Evolutionary conservation across 2,888 invertebrate species (phyloP), one percentile per base, ranked within the genome.

Genomic region (Euplexia lucipara): DNA sequence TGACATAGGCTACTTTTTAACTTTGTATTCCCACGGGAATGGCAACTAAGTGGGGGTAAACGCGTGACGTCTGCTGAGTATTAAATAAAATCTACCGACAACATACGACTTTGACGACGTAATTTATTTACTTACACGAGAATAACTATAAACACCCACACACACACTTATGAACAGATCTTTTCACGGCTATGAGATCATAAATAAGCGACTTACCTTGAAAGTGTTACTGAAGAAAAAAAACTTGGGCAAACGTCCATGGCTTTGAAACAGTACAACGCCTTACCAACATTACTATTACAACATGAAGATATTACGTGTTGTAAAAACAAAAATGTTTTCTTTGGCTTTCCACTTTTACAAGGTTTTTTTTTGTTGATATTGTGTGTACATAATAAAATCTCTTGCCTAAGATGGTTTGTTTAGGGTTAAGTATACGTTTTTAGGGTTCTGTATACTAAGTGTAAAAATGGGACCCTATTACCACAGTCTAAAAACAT

Each of bases 111-210:
- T n/a, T 26, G 26, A n/a, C 2, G 22, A 39, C 45, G 34, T 69
- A 58, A 58, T 12, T 14, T 30, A 58, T 12, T 14, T 30, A 35
- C 12, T n/a, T 18, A 16, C 2, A n/a, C 42, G 32, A 45, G 34
- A 53, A 70, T 42, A 59, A 37, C 18, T n/a, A 52, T 16, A 45
- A n/a, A 32, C 34, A 68, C 59, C 16, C 35, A 61, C 61, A 41
- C 62, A 51, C 22, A 35, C 8, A 20, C 52, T 3, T 5, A 26
- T 5, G 5, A 12, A 18, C 10, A 8, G 75, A 75, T 67, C 42
- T 8, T 78, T n/a, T 75, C 75, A 42, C 67, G 78, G 62, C 6
- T 48, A 59, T 73, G 67, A 78, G 41, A 52, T 73, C 74, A 78
- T 22, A 44, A 8, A 73, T 48, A 54, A 72, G 10, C 1, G n/a